Base-by-base conservation (phyloP, 2,113 vertebrate genomes). In the Oenanthe oenanthe region DNA sequence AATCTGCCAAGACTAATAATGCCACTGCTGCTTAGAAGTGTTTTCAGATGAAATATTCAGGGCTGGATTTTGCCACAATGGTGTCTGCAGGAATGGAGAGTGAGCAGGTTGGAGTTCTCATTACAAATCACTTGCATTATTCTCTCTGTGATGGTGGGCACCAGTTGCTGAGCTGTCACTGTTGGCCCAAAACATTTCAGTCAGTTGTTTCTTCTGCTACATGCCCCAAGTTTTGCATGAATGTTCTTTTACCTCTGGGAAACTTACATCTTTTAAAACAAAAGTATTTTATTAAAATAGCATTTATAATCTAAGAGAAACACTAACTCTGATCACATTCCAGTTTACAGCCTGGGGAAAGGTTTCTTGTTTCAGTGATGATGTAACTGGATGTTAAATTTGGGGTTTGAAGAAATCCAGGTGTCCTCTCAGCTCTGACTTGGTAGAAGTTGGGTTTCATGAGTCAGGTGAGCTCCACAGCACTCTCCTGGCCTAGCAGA, bases 31-130 rank as follows among this genome's bases (percentile, higher is more conserved):
- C 26, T 93, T 93, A 80, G 89, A 90, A 50, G 51, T 90, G 40
- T 90, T 85, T 88, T 83, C 77, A 77, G 53, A 60, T 90, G 2
- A 80, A 96, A 67, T 77, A 87, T 84, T 89, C 57, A 86, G 86
- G 74, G 79, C 34, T 91, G 86, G 60, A 68, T 95, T 57, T 82
- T 80, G 38, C 58, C 48, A 54, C 77, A 43, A 5, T 5, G 2
- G 25, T 51, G 40, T 80, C 58, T 81, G 60, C 57, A 48, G 78
- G 75, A 81, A 34, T 6, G 28, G 42, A 68, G 50, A 92, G 34
- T 19, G 71, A 90, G 51, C 11, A 77, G 86, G 32, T 42, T 83
- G 77, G 87, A 60, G 66, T 31, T 58, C 38, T 62, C 70, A 47
- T 47, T 34, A 58, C 26, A 54, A 42, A 92, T 92, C n/a, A 12